These are phyloP conservation scores for Microcebus griseorufus DNA, from an alignment of 2,113 vertebrate species.

Conservation along the genomic window DNA sequence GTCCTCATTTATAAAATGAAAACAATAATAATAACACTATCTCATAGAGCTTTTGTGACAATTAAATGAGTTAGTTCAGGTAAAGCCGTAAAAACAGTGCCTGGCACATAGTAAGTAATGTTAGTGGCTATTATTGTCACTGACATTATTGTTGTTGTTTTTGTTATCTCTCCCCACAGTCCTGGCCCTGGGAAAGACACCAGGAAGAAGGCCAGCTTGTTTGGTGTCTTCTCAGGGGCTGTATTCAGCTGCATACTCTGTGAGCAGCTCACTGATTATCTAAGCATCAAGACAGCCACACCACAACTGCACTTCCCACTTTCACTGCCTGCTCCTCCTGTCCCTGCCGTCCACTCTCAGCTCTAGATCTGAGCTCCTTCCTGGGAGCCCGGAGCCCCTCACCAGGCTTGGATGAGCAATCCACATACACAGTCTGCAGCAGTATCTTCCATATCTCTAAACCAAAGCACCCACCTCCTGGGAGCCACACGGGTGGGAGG, in stretches of 20 bases:
- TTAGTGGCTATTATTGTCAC: neutral
- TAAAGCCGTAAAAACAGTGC: neutral
- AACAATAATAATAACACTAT: neutral
- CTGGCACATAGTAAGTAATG: neutral
- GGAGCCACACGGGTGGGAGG: neutral
- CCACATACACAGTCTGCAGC: neutral
- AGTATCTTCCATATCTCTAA: neutral
- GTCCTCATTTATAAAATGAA: constrained; percentile 6
- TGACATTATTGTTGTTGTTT: neutral
- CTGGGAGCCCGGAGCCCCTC: neutral
- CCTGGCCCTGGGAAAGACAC: neutral
- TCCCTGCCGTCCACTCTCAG: neutral
- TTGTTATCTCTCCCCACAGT: neutral
- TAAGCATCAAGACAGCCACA: neutral
- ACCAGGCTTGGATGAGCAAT: neutral
- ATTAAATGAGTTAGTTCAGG: neutral
- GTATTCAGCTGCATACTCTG: neutral
- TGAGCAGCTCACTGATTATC: neutral
- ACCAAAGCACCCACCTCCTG: neutral
- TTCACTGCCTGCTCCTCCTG: neutral
- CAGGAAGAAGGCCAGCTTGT: neutral
- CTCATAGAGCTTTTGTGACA: neutral
- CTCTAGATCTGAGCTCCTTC: neutral
- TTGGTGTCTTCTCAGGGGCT: neutral
- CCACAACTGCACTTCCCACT: neutral